Evolutionary conservation across 2,797 vertebrate species (phyloP).

Genomic region (Remorina albescens): DNA sequence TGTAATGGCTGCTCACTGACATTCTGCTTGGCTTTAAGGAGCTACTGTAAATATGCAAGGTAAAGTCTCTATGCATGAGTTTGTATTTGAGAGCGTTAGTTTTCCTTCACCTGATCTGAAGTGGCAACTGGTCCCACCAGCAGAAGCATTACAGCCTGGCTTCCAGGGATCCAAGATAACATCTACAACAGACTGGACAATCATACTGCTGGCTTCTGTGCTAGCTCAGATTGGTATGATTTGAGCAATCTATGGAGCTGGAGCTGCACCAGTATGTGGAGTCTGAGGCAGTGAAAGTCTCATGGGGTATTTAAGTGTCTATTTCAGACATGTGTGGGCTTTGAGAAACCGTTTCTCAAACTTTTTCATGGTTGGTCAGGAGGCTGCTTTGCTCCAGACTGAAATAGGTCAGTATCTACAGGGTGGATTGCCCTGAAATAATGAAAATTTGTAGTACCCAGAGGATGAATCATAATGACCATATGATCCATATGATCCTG

Average conservation of each 20-base stretch:
- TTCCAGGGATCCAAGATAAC: conserved; percentile 30
- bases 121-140: conserved; percentile 11
- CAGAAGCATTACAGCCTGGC: background rate
- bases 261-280: background rate
- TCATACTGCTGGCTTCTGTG: background rate
- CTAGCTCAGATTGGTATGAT: conserved; percentile 24
- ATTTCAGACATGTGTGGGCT: conserved; percentile 12
- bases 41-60: conserved; percentile 52
- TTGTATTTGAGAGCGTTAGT: conserved; percentile 16
- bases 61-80: conserved; percentile 39
- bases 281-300: conserved; percentile 27
- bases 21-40: conserved; percentile 41
- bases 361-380: background rate
- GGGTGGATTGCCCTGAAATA: background rate
- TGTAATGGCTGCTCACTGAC: conserved; percentile 43
- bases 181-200: conserved; percentile 9
- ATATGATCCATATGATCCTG: no score
- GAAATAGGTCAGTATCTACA: background rate
- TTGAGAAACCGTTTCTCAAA: background rate
- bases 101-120: conserved; percentile 27
- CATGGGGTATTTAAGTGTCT: background rate
- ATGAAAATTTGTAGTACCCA: background rate
- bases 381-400: background rate
- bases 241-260: conserved; percentile 23
- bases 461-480: background rate